These are phyloP conservation scores for Callorhinus ursinus DNA, from an alignment of 2,113 vertebrate genomes.

Conservation along the genomic window DNA sequence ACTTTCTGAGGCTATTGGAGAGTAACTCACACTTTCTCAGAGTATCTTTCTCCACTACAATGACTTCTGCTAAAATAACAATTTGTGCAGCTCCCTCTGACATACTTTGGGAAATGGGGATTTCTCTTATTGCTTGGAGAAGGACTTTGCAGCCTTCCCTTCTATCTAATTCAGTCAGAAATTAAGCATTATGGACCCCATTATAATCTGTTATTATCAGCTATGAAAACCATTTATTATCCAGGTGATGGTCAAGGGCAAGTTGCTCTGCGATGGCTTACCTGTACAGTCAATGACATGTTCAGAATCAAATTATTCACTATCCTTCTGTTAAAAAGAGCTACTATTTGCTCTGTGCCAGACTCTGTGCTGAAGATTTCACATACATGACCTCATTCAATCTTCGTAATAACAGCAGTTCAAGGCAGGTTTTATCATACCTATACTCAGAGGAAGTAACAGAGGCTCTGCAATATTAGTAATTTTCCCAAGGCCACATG, in stretches of 20 bases:
- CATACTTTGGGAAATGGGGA: constrained; percentile 22
- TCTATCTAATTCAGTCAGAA: constrained; percentile 26
- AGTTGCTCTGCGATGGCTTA: constrained; percentile 31
- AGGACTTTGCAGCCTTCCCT: neutral
- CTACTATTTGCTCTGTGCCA: neutral
- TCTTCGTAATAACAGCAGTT: constrained; percentile 30
- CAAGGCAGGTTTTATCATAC: constrained; percentile 14
- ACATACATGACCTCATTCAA: neutral
- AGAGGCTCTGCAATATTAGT: neutral
- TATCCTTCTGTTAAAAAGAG: neutral
- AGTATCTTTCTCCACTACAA: neutral
- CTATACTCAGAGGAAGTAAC: neutral
- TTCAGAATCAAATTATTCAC: constrained; percentile 54
- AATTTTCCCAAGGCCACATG: neutral
- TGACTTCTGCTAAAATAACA: constrained; percentile 30
- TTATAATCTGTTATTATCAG: constrained; percentile 19
- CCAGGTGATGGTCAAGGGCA: neutral
- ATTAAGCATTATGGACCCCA: neutral
- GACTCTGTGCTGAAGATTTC: neutral
- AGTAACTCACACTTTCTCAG: neutral
- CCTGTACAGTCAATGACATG: constrained; percentile 3
- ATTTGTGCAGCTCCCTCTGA: neutral
- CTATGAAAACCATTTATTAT: constrained; percentile 35
- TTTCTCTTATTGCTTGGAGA: constrained; percentile 5
- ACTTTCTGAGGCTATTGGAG: neutral